phyloP scores from a whole-genome alignment of 1,140 invertebrate species.

The Achroia grisella region DNA sequence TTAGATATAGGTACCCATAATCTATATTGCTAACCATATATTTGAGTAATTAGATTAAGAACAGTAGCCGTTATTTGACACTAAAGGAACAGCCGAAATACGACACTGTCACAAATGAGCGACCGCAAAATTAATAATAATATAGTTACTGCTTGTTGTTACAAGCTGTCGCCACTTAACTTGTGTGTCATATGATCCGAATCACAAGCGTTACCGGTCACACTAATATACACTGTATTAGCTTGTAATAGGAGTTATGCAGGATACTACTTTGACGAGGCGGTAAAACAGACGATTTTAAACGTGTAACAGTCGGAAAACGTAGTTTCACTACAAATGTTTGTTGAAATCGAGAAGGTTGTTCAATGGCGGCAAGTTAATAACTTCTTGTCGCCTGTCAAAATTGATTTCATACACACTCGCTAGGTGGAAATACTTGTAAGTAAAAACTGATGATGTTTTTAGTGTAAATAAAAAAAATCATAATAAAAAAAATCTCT shows the following conservation, averaged over 20 bases:
- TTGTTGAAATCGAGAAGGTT: conserved; percentile 31
- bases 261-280: too few relatives aligned
- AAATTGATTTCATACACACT: not conserved
- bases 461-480: too few relatives aligned
- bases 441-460: too few relatives aligned
- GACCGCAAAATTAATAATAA: conserved; percentile 11
- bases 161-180: conserved; percentile 49
- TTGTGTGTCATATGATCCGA: not conserved
- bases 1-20: too few relatives aligned
- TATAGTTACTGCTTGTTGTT: conserved; percentile 36
- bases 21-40: too few relatives aligned
- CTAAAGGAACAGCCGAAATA: not conserved
- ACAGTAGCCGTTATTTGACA: not conserved
- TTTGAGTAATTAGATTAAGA: too few relatives aligned
- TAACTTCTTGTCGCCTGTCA: conserved; percentile 13
- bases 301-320: conserved; percentile 15
- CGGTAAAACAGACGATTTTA: too few relatives aligned
- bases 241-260: too few relatives aligned
- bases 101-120: not conserved
- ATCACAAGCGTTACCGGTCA: conserved; percentile 29
- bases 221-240: not conserved
- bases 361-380: conserved; percentile 17
- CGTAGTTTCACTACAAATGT: conserved; percentile 33
- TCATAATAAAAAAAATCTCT: too few relatives aligned
- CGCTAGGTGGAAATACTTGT: too few relatives aligned